Evolutionary conservation across 2,888 invertebrate genomes (phyloP), one percentile per base, ranked within the genome.

Genomic region (Philereme transversata): DNA sequence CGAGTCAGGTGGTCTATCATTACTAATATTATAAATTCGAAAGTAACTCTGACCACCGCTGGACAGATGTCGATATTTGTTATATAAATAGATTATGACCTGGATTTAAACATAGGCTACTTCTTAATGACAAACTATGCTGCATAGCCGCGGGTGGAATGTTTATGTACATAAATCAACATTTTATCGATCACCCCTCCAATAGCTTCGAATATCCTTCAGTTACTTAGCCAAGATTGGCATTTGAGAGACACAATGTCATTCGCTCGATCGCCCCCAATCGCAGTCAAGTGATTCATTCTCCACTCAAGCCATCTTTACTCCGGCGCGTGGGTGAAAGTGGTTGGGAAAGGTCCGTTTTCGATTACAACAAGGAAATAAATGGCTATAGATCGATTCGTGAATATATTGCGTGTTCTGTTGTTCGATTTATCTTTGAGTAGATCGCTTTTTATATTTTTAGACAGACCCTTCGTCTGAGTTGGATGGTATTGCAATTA

Each of bases 281-380:
- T 66, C 59, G 49, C 51, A 57, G 43, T 66, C 52, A 59, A 63
- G 64, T 67, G 65, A 69, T 65, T 64, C 67, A 67, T 65, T 64
- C 55, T 11, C 56, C 56, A 60, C 68, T 69, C 53, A 57, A 57
- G 44, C 51, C 55, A 53, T 59, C 54, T 55, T 57, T 33, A 35
- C 51, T 43, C 41, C 46, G 22, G 41, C 7, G 45, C 50, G 63
- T 54, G 56, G 61, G 62, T 54, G 62, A 60, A 59, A 66, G 61
- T 63, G 60, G 62, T 57, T 63, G 56, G 58, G 63, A 64, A 64
- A 65, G 67, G 67, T 67, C 64, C 63, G 60, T 60, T 67, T 67
- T 64, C 65, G 67, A 69, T 67, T 67, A 69, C 65, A 60, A 64
- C 55, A 62, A 62, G 52, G 49, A 64, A 62, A 69, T 67, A 69